phyloP scores from a whole-genome alignment of 2,888 invertebrate genomes.

The Cheilosia variabilis region DNA sequence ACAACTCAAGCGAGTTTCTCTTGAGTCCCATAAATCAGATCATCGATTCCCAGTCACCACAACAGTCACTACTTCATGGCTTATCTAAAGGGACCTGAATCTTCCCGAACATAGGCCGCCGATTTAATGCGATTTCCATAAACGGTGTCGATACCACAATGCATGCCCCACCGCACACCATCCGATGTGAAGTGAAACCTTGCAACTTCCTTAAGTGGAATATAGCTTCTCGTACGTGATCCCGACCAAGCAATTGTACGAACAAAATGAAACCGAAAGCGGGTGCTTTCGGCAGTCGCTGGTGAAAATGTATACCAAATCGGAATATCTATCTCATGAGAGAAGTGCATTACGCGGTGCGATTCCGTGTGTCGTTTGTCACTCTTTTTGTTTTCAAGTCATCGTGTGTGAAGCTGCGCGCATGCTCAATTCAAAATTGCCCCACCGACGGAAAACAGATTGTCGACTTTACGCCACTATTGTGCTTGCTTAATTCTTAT shows the following conservation, averaged over 20 bases:
- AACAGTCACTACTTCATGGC: conserved; percentile 9
- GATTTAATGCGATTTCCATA: conserved; percentile 46
- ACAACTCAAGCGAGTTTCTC: conserved; percentile 20
- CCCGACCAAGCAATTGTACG: conserved; percentile 34
- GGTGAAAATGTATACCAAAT: conserved; percentile 10
- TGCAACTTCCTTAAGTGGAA: conserved; percentile 54
- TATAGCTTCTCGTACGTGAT: conserved; percentile 43
- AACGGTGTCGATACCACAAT: conserved; percentile 19
- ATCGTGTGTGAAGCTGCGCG: conserved; percentile 24
- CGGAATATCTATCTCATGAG: conserved; percentile 6
- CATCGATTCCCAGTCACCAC: conserved; percentile 1
- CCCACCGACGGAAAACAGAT: not conserved
- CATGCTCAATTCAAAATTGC: conserved; percentile 29
- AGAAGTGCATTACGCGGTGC: not conserved
- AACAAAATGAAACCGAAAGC: conserved; percentile 59
- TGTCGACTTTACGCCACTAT: not conserved
- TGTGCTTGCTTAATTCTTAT: not conserved
- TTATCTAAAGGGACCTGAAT: conserved; percentile 30
- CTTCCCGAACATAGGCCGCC: conserved; percentile 11
- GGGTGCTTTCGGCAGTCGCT: conserved; percentile 2
- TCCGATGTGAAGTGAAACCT: conserved; percentile 49
- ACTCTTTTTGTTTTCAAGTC: not conserved
- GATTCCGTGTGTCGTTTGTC: conserved; percentile 17
- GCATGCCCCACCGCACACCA: not conserved
- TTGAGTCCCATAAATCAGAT: conserved; percentile 14